These are phyloP conservation scores for Lagopus muta DNA, from an alignment of 2,113 vertebrate genomes.

Conservation along the genomic window DNA sequence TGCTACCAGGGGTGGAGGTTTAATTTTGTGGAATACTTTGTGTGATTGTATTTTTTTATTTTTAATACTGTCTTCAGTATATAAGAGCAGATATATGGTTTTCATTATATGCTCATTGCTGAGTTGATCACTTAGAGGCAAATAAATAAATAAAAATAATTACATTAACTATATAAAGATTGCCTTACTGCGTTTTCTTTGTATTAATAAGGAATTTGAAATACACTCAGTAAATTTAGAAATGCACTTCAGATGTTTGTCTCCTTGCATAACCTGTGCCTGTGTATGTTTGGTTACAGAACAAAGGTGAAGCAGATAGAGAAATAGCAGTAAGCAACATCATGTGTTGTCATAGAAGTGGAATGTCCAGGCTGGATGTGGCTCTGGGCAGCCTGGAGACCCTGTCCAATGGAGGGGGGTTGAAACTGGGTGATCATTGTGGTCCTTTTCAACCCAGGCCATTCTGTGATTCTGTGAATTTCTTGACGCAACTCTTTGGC, in stretches of 20 bases:
- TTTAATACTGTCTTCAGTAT: neutral
- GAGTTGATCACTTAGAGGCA: neutral
- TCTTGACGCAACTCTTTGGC: neutral
- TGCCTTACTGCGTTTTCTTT: neutral
- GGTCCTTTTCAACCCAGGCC: too few species aligned
- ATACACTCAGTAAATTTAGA: neutral
- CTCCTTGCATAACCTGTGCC: neutral
- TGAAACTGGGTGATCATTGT: too few species aligned
- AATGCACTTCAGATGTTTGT: neutral
- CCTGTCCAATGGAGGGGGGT: too few species aligned
- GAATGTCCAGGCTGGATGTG: neutral
- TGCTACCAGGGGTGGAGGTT: neutral
- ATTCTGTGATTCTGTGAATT: neutral
- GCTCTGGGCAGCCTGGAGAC: too few species aligned
- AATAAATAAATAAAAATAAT: neutral
- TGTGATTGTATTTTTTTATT: neutral
- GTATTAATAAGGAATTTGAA: neutral
- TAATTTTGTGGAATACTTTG: neutral
- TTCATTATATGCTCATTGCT: neutral
- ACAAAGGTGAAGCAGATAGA: neutral
- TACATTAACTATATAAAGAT: neutral
- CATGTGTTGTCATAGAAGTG: neutral
- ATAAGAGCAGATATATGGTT: neutral
- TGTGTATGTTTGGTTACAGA: neutral
- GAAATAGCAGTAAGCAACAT: neutral